Evolutionary conservation across 2,888 invertebrate species (phyloP).

Genomic region (Eulithis testata): DNA sequence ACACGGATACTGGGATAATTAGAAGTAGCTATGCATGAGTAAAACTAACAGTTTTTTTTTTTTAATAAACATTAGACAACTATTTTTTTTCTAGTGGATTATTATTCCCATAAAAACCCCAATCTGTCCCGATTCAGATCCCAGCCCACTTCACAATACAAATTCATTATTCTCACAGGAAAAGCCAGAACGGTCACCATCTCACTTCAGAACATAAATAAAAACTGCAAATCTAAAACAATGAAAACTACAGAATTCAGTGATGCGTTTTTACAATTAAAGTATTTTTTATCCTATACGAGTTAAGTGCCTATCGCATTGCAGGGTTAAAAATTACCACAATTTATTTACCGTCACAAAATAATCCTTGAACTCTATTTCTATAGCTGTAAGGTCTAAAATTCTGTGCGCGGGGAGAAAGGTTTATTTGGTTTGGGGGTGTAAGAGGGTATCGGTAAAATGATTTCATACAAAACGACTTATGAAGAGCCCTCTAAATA

Average conservation of each 20-base stretch:
- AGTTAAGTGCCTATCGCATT: slow-evolving; percentile 78
- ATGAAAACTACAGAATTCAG: slow-evolving; percentile 69
- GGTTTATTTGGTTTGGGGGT: slow-evolving; percentile 52
- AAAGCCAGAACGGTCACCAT: slow-evolving; percentile 55
- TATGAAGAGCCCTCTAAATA: slow-evolving; percentile 66
- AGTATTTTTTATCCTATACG: slow-evolving; percentile 73
- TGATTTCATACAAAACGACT: slow-evolving; percentile 68
- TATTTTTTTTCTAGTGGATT: too few relatives aligned
- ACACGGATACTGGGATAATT: too few relatives aligned
- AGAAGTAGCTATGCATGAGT: too few relatives aligned
- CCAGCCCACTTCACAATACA: slow-evolving; percentile 40
- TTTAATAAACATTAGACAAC: too few relatives aligned
- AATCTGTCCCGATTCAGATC: slow-evolving; percentile 15
- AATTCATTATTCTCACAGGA: slow-evolving; percentile 76
- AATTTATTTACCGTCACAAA: slow-evolving; percentile 21
- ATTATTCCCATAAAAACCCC: background rate
- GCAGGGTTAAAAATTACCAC: slow-evolving; percentile 54
- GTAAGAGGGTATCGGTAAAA: slow-evolving; percentile 76
- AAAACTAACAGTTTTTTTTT: too few relatives aligned
- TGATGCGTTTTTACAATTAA: slow-evolving; percentile 67
- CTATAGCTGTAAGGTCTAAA: slow-evolving; percentile 36
- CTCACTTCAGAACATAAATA: slow-evolving; percentile 42
- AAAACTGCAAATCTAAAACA: slow-evolving; percentile 63
- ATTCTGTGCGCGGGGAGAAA: slow-evolving; percentile 18
- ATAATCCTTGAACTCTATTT: slow-evolving; percentile 36